Evolutionary conservation across 35 echinoderm and acorn worm genomes (phyloP).

Genomic region (Acanthaster planci): DNA sequence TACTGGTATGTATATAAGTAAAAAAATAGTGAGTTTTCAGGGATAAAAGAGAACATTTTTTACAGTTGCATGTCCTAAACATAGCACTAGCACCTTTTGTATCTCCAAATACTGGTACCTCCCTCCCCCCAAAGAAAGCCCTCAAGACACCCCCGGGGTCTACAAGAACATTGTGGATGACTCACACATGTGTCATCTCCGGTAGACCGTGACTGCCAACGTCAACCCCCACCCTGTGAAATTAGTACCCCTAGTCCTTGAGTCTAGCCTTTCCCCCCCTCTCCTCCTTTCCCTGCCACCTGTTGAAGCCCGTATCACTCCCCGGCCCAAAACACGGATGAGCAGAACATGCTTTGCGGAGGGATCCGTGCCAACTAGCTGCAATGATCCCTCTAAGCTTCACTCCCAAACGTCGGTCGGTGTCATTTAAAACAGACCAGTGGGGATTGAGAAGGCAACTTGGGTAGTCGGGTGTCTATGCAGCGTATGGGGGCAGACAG

Average conservation of each 20-base stretch:
- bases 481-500: too few relatives aligned
- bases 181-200: constrained; percentile 1
- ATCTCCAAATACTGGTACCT: too few relatives aligned
- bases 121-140: background rate
- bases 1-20: too few relatives aligned
- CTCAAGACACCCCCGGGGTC: background rate
- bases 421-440: background rate
- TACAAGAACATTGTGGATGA: background rate
- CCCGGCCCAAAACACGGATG: background rate
- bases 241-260: background rate
- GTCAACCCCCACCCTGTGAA: constrained; percentile 2
- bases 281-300: too few relatives aligned
- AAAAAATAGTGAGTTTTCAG: too few relatives aligned
- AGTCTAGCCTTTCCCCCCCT: background rate
- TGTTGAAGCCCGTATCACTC: too few relatives aligned
- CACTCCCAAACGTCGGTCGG: background rate
- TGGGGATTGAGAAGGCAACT: background rate
- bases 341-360: background rate
- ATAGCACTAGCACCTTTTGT: too few relatives aligned
- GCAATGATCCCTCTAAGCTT: background rate
- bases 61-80: too few relatives aligned
- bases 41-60: too few relatives aligned
- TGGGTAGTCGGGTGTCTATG: too few relatives aligned
- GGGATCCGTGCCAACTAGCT: background rate
- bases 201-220: background rate